These are phyloP conservation scores for Nowickia ferox DNA, from an alignment of 2,888 invertebrate genomes.

Conservation along the genomic window DNA sequence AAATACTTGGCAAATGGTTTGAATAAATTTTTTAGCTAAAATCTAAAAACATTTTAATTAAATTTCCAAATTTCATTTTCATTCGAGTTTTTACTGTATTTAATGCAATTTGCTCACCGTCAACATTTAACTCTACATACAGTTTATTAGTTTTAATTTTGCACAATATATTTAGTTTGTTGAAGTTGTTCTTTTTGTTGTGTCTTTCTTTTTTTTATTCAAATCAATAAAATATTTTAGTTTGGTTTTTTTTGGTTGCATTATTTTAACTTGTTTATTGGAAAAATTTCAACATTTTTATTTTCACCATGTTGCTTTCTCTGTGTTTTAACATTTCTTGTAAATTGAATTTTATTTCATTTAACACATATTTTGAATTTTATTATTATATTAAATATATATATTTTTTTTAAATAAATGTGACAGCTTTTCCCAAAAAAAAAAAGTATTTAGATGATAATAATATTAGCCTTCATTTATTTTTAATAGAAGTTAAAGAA, in stretches of 20 bases:
- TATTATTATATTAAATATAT: constrained; percentile 18
- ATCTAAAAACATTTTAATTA: neutral
- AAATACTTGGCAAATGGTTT: neutral
- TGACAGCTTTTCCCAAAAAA: neutral
- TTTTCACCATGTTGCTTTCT: neutral
- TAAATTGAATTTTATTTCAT: constrained; percentile 21
- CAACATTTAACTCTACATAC: constrained; percentile 46
- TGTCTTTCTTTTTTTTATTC: constrained; percentile 2
- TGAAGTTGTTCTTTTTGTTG: constrained; percentile 21
- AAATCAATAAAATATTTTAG: constrained; percentile 58
- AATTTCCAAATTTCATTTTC: neutral
- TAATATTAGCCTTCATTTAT: too few species aligned
- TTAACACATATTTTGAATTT: constrained; percentile 16
- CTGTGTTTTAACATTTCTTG: constrained; percentile 34
- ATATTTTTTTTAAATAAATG: constrained; percentile 20
- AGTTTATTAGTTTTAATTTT: constrained; percentile 64
- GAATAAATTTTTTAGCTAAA: neutral
- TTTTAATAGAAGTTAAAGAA: too few species aligned
- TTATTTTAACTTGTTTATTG: constrained; percentile 48
- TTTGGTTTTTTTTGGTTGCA: constrained; percentile 10
- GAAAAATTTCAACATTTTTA: constrained; percentile 13
- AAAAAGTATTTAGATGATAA: too few species aligned
- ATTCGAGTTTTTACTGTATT: constrained; percentile 49
- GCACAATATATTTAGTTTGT: constrained; percentile 49
- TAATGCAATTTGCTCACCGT: constrained; percentile 54